These are phyloP conservation scores for Hyaena hyaena DNA, from an alignment of 2,113 vertebrate genomes.

Conservation along the genomic window DNA sequence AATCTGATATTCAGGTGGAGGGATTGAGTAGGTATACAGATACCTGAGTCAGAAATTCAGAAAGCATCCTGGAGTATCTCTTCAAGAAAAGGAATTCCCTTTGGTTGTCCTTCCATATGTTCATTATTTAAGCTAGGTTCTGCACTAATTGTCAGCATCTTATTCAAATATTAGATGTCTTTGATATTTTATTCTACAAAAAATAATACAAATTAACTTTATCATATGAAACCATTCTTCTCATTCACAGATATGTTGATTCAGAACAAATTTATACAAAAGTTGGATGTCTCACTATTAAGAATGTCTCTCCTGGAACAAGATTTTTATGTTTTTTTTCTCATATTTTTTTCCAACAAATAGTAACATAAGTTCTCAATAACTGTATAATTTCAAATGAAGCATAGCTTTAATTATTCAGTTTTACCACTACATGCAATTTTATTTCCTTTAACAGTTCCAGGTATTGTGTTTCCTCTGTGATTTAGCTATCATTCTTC, in stretches of 20 bases:
- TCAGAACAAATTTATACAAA: not conserved
- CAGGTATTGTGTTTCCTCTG: not conserved
- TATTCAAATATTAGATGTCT: not conserved
- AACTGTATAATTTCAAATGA: not conserved
- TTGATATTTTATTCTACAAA: not conserved
- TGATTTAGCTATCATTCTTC: constrained; percentile 4
- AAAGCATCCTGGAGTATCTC: not conserved
- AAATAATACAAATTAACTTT: not conserved
- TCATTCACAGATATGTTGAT: not conserved
- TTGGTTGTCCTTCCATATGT: not conserved
- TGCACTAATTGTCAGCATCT: not conserved
- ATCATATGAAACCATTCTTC: not conserved
- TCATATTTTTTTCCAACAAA: not conserved
- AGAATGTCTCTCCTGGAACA: not conserved
- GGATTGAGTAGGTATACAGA: not conserved
- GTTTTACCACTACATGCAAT: not conserved
- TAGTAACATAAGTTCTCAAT: not conserved
- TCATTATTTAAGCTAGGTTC: not conserved
- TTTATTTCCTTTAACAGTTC: not conserved
- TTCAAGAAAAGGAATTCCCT: not conserved
- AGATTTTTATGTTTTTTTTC: not conserved
- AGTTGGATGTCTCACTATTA: not conserved
- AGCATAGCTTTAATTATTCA: constrained; percentile 3
- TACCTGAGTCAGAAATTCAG: not conserved
- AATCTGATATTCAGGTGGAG: not conserved